These are phyloP conservation scores for Enteromius anoplus DNA, from an alignment of 2,797 vertebrate genomes.

Conservation along the genomic window DNA sequence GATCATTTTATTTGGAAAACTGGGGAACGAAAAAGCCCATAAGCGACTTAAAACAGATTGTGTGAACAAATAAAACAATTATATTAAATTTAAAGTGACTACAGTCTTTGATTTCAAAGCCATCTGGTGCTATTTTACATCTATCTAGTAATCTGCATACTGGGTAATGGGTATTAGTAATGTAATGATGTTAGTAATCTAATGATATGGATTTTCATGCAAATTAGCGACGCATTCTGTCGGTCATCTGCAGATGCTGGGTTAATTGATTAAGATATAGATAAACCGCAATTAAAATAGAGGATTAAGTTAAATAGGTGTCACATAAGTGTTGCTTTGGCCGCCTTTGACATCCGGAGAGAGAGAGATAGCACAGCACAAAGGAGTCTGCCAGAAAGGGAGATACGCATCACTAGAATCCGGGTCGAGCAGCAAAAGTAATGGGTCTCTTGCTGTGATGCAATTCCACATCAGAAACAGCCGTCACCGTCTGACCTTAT, in stretches of 20 bases:
- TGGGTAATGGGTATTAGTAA: constrained; percentile 7
- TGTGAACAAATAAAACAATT: constrained; percentile 15
- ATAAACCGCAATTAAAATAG: constrained; percentile 9
- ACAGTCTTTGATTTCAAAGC: constrained; percentile 5
- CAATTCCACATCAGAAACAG: constrained; percentile 34
- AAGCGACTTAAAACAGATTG: constrained; percentile 18
- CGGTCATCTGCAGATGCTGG: constrained; percentile 13
- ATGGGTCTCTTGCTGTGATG: constrained; percentile 30
- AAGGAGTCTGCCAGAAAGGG: constrained; percentile 1
- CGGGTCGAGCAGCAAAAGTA: neutral
- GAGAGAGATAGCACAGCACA: constrained; percentile 25
- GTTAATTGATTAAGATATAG: constrained; percentile 9
- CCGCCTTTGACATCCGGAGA: constrained; percentile 32
- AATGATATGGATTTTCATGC: constrained; percentile 36
- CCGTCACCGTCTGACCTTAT: constrained; percentile 38
- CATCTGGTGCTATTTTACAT: constrained; percentile 30
- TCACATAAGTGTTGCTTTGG: constrained; percentile 44
- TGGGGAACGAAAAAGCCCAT: neutral
- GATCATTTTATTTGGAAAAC: neutral
- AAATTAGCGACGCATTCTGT: constrained; percentile 4
- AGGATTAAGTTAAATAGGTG: constrained; percentile 39
- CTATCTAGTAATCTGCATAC: constrained; percentile 14
- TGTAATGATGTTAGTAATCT: constrained; percentile 16
- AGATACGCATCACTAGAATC: constrained; percentile 30
- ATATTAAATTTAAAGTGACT: constrained; percentile 3